Percentiles rank a stretch among this genome's conserved stretches.
Conservation (phyloP, 1,140 invertebrate species). For the Sinonovacula constricta region DNA sequence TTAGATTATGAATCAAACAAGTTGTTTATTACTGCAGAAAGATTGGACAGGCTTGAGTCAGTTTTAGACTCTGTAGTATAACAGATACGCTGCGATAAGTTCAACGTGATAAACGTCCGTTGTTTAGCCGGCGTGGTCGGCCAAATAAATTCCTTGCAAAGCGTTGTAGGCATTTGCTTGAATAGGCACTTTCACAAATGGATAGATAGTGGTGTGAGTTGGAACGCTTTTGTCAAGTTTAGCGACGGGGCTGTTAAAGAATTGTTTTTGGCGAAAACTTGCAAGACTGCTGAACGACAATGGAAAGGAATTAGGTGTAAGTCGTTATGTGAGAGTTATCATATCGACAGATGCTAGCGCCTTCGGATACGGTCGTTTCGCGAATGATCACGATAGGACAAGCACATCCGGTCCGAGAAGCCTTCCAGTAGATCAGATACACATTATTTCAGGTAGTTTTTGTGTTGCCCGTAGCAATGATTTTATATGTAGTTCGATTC, state of each 20-base stretch:
- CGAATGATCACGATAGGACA: neutral
- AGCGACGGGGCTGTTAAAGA: conserved; percentile 10
- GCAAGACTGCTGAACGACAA: conserved; percentile 15
- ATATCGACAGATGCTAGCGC: conserved; percentile 38
- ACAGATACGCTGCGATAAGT: neutral
- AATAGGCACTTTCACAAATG: conserved; percentile 44
- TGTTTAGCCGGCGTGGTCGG: conserved; percentile 41
- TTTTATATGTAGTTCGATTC: neutral
- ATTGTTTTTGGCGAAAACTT: conserved; percentile 25
- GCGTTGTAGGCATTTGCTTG: conserved; percentile 17
- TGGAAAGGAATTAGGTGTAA: neutral
- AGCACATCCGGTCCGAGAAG: neutral
- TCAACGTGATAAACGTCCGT: neutral
- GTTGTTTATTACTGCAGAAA: conserved; percentile 9
- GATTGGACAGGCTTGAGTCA: conserved; percentile 1
- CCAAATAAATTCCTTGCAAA: conserved; percentile 44
- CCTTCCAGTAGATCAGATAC: neutral
- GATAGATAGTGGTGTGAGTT: conserved; percentile 24
- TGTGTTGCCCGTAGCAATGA: neutral
- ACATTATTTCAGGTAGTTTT: no score
- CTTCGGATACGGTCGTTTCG: no score
- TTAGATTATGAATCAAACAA: conserved; percentile 26
- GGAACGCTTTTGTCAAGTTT: conserved; percentile 19
- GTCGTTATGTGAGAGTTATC: neutral
- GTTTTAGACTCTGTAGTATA: conserved; percentile 3